phyloP scores from a whole-genome alignment of 2,113 vertebrate genomes.

The Aepyceros melampus region DNA sequence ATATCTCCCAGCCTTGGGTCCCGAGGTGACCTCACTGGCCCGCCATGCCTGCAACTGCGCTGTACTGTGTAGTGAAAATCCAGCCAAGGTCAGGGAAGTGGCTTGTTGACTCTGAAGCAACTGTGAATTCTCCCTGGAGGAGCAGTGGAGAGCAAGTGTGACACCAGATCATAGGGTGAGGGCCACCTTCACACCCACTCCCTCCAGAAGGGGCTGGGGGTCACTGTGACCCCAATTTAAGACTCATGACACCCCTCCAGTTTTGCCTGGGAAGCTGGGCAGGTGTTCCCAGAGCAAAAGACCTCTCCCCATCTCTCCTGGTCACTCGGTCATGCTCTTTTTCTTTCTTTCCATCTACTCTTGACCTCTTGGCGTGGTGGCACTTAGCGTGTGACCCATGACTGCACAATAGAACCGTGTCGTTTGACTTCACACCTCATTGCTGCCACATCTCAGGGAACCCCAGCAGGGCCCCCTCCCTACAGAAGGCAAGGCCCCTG shows the following conservation, averaged over 20 bases:
- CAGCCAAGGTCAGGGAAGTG: slow-evolving; percentile 37
- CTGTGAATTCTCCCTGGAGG: slow-evolving; percentile 62
- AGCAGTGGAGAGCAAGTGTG: not conserved
- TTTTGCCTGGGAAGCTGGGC: not conserved
- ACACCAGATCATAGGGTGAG: not conserved
- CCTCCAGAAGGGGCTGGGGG: not conserved
- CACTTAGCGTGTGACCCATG: not conserved
- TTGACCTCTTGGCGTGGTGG: not conserved
- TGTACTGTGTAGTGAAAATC: not conserved
- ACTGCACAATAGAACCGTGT: not conserved
- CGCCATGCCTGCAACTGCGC: not conserved
- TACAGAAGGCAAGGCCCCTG: not conserved
- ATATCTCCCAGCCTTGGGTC: not conserved
- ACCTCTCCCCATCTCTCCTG: not conserved
- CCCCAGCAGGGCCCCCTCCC: not conserved
- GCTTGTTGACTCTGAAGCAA: slow-evolving; percentile 31
- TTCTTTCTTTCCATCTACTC: too few relatives aligned
- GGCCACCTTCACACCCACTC: not conserved
- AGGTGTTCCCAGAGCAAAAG: not conserved
- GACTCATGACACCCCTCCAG: not conserved
- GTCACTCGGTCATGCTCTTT: rapidly evolving
- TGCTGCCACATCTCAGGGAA: slow-evolving; percentile 62
- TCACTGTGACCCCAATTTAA: not conserved
- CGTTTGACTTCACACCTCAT: not conserved
- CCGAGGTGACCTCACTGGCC: not conserved